These are phyloP conservation scores for Xerus rutilus DNA, from an alignment of 2,797 vertebrate species.

Conservation along the genomic window DNA sequence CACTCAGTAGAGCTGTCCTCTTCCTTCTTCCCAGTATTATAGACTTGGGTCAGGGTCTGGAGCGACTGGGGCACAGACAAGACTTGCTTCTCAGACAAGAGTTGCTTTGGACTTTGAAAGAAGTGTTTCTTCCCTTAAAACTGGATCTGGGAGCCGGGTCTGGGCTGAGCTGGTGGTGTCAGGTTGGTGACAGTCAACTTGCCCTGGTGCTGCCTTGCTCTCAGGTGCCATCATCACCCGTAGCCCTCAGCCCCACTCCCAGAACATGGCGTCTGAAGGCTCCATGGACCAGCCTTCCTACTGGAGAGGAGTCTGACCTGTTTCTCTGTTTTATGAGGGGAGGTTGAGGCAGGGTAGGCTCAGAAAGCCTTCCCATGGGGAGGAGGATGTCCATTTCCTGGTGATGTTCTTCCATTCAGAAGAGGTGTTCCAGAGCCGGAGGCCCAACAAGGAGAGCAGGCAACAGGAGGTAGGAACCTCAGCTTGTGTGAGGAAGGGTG, in stretches of 20 bases:
- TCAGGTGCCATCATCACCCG: neutral
- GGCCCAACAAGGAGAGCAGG: neutral
- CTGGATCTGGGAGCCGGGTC: neutral
- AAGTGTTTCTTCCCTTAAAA: conserved; percentile 1
- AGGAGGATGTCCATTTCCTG: neutral
- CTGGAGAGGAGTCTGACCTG: neutral
- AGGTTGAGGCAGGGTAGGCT: neutral
- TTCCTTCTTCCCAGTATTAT: neutral
- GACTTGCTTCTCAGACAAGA: neutral
- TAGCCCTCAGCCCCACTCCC: neutral
- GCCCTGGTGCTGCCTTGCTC: neutral
- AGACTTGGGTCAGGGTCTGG: neutral
- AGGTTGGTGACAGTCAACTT: neutral
- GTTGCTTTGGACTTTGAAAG: neutral
- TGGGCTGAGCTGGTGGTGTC: neutral
- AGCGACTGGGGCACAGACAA: neutral
- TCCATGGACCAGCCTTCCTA: no score
- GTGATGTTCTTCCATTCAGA: neutral
- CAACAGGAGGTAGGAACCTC: neutral
- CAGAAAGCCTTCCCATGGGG: neutral
- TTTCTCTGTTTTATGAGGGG: neutral
- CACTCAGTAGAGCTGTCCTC: neutral
- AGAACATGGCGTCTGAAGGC: neutral
- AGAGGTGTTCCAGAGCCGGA: neutral
- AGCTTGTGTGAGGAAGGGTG: neutral